Evolutionary conservation across 35 echinoderm and acorn worm genomes (phyloP).

Genomic region (Amphiura filiformis): DNA sequence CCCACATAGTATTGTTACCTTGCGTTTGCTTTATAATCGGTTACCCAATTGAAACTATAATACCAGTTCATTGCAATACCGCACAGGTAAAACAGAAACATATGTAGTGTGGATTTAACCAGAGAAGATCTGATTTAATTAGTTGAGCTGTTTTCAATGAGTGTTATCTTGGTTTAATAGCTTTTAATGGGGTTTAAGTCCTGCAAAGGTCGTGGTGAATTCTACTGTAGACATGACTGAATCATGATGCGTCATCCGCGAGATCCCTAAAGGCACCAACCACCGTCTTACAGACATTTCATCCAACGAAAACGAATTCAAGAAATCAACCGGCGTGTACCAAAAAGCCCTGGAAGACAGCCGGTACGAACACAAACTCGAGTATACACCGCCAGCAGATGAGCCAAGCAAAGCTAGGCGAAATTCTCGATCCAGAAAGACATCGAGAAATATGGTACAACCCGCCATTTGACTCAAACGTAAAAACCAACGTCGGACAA

Average conservation of each 20-base stretch:
- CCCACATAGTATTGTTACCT: too few species aligned
- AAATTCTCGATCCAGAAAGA: not conserved
- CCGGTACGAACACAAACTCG: not conserved
- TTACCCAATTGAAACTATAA: too few species aligned
- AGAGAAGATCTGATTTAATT: too few species aligned
- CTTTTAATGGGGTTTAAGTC: too few species aligned
- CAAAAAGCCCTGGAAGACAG: slow-evolving; percentile 13
- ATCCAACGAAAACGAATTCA: slow-evolving; percentile 25
- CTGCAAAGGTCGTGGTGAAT: too few species aligned
- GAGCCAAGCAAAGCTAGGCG: not conserved
- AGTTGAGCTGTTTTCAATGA: too few species aligned
- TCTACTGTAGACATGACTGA: too few species aligned
- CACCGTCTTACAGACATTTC: slow-evolving; percentile 24
- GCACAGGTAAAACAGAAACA: too few species aligned
- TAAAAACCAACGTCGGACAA: slow-evolving; percentile 39
- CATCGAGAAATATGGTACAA: slow-evolving; percentile 37
- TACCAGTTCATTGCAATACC: too few species aligned
- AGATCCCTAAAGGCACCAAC: slow-evolving; percentile 29
- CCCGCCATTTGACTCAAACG: not conserved
- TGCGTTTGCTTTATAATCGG: too few species aligned
- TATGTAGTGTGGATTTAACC: too few species aligned
- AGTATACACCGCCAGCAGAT: not conserved
- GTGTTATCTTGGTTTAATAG: too few species aligned
- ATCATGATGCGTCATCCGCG: not conserved
- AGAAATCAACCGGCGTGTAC: not conserved